Evolutionary conservation across 2,113 vertebrate genomes (phyloP).

Genomic region (Mesitornis unicolor): DNA sequence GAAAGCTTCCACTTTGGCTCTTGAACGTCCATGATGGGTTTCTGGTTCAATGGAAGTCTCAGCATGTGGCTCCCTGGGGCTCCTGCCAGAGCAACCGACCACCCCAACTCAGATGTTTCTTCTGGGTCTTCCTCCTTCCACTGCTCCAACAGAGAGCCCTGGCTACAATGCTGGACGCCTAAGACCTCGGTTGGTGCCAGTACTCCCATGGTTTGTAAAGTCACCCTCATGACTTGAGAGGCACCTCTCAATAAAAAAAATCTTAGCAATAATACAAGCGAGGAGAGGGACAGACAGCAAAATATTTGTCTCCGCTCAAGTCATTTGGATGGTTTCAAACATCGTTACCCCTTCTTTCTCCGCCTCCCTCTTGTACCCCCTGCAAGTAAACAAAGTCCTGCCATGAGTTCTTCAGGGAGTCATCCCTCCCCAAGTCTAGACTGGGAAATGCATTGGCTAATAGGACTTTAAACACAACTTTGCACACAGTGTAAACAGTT

Average conservation of each 20-base stretch:
- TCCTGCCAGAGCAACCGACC: background rate
- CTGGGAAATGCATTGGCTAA: slow-evolving; percentile 28
- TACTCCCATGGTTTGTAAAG: background rate
- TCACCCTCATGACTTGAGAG: background rate
- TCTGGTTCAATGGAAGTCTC: background rate
- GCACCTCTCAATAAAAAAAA: background rate
- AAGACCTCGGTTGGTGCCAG: background rate
- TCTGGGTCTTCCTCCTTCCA: background rate
- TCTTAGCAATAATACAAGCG: background rate
- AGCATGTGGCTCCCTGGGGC: background rate
- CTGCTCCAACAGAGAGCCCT: background rate
- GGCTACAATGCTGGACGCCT: fast-evolving
- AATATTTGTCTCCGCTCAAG: background rate
- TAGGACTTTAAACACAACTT: slow-evolving; percentile 48
- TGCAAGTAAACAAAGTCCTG: slow-evolving; percentile 28
- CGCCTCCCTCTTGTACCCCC: background rate
- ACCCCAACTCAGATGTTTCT: background rate
- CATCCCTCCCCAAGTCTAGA: background rate
- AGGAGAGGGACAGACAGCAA: background rate
- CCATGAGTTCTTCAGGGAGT: background rate
- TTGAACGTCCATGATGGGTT: background rate
- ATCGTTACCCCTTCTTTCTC: background rate
- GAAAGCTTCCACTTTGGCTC: background rate
- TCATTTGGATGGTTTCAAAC: background rate
- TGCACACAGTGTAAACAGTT: slow-evolving; percentile 25